Evolutionary conservation across 2,888 invertebrate species (phyloP).

Genomic region (Tanaodytes sp.): DNA sequence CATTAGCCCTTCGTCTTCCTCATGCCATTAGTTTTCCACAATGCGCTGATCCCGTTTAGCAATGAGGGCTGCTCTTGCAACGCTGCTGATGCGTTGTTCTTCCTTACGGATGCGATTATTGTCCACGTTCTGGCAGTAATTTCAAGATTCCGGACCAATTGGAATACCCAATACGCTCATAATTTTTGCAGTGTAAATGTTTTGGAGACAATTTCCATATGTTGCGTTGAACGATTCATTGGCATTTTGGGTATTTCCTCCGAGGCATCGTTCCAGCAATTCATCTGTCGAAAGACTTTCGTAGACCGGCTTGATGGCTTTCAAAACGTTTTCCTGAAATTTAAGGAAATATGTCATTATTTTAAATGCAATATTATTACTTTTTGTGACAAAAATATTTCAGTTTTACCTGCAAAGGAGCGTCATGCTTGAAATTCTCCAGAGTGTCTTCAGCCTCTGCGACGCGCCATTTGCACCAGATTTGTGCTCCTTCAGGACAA

Average conservation of each 20-base stretch:
- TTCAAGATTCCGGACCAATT: background rate
- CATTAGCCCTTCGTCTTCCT: no score
- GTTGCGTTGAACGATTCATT: no score
- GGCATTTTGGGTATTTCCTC: no score
- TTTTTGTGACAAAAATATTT: slow-evolving; percentile 8
- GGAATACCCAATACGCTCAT: background rate
- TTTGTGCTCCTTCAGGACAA: slow-evolving; percentile 1
- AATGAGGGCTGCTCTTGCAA: slow-evolving; percentile 17
- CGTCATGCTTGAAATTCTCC: slow-evolving; percentile 6
- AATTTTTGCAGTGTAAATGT: slow-evolving; percentile 6
- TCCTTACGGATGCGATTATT: slow-evolving; percentile 14
- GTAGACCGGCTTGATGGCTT: background rate
- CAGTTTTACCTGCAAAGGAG: slow-evolving; percentile 8
- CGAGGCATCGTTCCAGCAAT: no score
- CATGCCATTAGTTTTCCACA: background rate
- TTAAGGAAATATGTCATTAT: slow-evolving; percentile 3
- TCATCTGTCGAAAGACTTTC: no score
- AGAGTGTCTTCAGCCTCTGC: no score
- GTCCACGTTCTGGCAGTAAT: background rate
- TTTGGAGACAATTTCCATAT: no score
- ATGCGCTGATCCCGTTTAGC: slow-evolving; percentile 12
- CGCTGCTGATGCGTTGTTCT: slow-evolving; percentile 16
- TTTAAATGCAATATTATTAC: background rate
- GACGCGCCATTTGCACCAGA: slow-evolving; percentile 16
- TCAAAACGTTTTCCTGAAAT: background rate